phyloP scores from a whole-genome alignment of 2,797 vertebrate genomes.

The Phataginus tricuspis region DNA sequence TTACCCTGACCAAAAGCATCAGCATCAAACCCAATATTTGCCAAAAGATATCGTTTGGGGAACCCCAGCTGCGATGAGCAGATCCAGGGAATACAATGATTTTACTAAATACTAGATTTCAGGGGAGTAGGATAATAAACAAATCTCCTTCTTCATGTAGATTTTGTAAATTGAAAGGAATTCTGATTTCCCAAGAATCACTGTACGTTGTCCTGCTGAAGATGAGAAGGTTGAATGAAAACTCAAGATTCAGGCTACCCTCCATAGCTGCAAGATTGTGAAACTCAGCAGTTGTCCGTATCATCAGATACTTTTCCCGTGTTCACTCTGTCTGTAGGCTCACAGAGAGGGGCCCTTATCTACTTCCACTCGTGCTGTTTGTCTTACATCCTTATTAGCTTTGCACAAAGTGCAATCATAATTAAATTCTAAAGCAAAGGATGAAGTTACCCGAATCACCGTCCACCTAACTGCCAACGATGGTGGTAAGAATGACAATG shows the following conservation, averaged over 20 bases:
- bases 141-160: background rate
- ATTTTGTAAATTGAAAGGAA: slow-evolving; percentile 1
- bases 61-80: background rate
- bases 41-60: background rate
- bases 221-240: background rate
- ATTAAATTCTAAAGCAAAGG: slow-evolving; percentile 71
- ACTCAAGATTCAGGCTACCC: background rate
- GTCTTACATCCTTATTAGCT: slow-evolving; percentile 59
- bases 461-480: background rate
- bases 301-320: background rate
- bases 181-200: background rate
- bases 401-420: slow-evolving; percentile 61
- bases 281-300: background rate
- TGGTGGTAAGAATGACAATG: background rate
- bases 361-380: slow-evolving; percentile 53
- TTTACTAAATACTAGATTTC: background rate
- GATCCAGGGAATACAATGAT: background rate
- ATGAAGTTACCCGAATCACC: slow-evolving; percentile 57
- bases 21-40: background rate
- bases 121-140: background rate
- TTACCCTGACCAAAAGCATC: background rate
- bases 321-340: background rate
- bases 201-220: background rate
- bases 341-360: slow-evolving; percentile 31
- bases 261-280: background rate